Conservation (phyloP, 2,797 vertebrate genomes). For the Nasua narica region DNA sequence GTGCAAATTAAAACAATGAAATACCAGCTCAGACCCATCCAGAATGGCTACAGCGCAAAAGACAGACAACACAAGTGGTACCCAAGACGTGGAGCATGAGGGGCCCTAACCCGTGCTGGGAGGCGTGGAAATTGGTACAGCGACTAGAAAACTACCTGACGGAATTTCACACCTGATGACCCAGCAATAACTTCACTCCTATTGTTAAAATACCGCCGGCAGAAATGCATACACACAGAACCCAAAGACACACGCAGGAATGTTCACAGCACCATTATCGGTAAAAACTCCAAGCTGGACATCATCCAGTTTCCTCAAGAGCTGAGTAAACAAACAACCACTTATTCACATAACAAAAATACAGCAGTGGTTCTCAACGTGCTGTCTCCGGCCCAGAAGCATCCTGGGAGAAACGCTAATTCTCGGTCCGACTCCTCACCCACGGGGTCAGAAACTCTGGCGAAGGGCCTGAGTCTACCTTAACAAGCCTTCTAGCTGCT, state of each 20-base stretch:
- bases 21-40: not conserved
- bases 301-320: not conserved
- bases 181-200: not conserved
- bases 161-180: not conserved
- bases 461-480: not conserved
- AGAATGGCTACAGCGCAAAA: not conserved
- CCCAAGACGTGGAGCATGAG: not conserved
- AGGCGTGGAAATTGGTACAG: not conserved
- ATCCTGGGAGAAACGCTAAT: not conserved
- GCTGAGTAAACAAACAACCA: not conserved
- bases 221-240: not conserved
- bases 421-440: not conserved
- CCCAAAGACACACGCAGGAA: not conserved
- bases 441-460: not conserved
- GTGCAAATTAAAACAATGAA: not conserved
- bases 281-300: not conserved
- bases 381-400: not conserved
- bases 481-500: not conserved
- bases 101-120: not conserved
- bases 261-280: not conserved
- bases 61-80: not conserved
- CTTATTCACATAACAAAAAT: not conserved
- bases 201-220: not conserved
- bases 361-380: not conserved
- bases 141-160: not conserved